A percentile compares a stretch with the other conserved stretches of the same genome.
Conservation (phyloP, 1,140 invertebrate species). For the Caenorhabditis brenneri region DNA sequence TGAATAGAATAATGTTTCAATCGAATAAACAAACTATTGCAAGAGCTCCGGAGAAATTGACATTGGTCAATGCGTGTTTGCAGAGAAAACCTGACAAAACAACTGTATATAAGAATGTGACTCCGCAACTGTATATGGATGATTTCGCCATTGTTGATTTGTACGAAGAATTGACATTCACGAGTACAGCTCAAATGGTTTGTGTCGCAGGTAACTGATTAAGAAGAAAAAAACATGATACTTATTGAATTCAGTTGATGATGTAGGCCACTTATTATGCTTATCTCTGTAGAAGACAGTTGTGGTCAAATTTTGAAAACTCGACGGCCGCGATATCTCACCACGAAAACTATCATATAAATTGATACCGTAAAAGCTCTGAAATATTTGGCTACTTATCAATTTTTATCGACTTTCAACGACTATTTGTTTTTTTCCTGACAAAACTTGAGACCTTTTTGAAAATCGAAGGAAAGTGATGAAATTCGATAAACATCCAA, state of each 20-base stretch:
- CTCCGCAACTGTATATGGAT: neutral
- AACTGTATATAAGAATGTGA: neutral
- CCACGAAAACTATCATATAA: too few species aligned
- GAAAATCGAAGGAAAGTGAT: too few species aligned
- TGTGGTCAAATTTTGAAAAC: too few species aligned
- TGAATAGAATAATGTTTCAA: neutral
- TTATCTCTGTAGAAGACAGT: too few species aligned
- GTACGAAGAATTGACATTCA: neutral
- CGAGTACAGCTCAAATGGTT: neutral
- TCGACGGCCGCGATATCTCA: too few species aligned
- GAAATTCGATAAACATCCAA: too few species aligned
- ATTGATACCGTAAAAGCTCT: too few species aligned
- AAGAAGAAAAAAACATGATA: neutral
- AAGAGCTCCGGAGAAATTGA: neutral
- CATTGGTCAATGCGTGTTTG: neutral
- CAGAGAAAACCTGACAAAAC: neutral
- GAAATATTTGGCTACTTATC: too few species aligned
- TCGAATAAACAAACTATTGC: neutral
- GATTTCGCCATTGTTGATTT: conserved; percentile 8
- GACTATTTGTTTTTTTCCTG: too few species aligned
- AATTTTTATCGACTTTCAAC: too few species aligned
- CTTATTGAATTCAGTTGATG: neutral
- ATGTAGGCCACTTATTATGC: too few species aligned
- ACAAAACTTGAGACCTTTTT: too few species aligned
- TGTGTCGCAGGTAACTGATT: neutral